phyloP scores from a whole-genome alignment of 2,797 vertebrate species.

The Myotis findleyi region DNA sequence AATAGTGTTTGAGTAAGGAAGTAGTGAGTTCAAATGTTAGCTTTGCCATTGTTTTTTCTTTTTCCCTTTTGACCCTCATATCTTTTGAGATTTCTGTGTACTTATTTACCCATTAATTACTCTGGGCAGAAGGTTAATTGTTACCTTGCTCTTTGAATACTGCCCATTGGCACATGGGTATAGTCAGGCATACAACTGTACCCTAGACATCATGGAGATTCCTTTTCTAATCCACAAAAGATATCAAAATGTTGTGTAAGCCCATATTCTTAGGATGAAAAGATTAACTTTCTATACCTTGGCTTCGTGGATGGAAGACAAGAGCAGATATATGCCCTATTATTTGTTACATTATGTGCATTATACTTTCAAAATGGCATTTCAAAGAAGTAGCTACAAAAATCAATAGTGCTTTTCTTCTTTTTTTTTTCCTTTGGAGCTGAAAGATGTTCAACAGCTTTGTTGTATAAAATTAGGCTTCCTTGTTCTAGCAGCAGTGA shows the following conservation, averaged over 20 bases:
- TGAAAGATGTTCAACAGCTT: constrained; percentile 24
- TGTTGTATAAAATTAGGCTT: not conserved
- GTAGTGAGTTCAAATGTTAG: not conserved
- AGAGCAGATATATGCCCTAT: not conserved
- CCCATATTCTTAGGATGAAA: not conserved
- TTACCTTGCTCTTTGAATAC: not conserved
- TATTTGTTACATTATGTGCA: not conserved
- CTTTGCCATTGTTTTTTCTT: not conserved
- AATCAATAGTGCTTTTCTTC: constrained; percentile 5
- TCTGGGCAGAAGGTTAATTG: not conserved
- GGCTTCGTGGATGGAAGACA: not conserved
- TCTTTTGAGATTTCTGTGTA: not conserved
- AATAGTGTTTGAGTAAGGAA: not conserved
- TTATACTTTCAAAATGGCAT: constrained; percentile 55
- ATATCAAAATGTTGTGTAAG: constrained; percentile 18
- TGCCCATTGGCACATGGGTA: not conserved
- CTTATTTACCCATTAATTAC: not conserved
- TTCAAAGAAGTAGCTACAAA: constrained; percentile 58
- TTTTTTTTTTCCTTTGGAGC: not conserved
- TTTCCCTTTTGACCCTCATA: not conserved
- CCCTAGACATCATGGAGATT: not conserved
- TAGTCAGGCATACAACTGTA: not conserved
- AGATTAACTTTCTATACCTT: not conserved
- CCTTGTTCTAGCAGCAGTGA: constrained; percentile 55
- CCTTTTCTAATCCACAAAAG: not conserved